Conservation (phyloP, 1,140 invertebrate species). For the Neotoxoptera formosana region DNA sequence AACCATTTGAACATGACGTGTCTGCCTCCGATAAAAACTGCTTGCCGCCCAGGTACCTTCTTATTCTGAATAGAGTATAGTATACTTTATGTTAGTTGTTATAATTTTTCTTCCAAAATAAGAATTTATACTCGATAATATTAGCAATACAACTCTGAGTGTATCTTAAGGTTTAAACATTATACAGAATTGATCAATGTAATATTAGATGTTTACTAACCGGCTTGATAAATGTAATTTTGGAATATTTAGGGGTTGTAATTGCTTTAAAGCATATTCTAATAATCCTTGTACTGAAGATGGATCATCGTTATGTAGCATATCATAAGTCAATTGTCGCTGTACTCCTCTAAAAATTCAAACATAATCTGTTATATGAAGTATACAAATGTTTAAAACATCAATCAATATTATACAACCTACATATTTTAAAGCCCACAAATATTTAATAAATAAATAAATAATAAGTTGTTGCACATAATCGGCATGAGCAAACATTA, state of each 20-base stretch:
- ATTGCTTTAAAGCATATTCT: conserved; percentile 57
- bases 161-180: not conserved
- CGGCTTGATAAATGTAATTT: conserved; percentile 55
- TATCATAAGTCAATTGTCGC: conserved; percentile 58
- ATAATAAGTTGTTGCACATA: not conserved
- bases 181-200: not conserved
- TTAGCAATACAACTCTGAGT: not conserved
- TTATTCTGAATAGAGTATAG: not conserved
- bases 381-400: not conserved
- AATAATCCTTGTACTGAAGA: conserved; percentile 59
- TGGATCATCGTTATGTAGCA: conserved; percentile 48
- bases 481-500: not conserved
- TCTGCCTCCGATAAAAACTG: too few species aligned
- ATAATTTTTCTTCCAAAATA: not conserved
- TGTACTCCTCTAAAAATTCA: conserved; percentile 58
- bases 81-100: not conserved
- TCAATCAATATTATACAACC: not conserved
- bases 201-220: conserved; percentile 35
- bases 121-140: not conserved
- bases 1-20: not conserved
- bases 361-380: not conserved
- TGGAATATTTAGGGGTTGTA: conserved; percentile 58
- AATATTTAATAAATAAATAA: too few species aligned
- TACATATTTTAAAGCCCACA: not conserved
- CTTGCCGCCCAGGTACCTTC: too few species aligned